Evolutionary conservation across 2,113 vertebrate genomes (phyloP).

Genomic region (Nyctibius bracteatus): DNA sequence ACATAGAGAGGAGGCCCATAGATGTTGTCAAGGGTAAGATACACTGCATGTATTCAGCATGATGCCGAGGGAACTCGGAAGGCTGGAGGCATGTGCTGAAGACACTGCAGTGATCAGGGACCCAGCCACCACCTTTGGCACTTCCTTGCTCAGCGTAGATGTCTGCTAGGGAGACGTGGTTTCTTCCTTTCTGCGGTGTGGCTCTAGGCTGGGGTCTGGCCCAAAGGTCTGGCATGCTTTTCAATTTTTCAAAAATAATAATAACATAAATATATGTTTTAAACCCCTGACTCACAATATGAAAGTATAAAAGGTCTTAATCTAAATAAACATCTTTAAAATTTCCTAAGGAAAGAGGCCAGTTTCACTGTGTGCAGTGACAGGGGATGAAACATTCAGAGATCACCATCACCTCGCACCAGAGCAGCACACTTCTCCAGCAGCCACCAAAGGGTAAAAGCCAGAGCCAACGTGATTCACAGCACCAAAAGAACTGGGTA

Average conservation of each 20-base stretch:
- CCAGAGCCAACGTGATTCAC: background rate
- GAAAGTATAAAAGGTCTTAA: background rate
- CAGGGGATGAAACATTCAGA: background rate
- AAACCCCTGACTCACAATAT: background rate
- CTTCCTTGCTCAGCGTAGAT: accelerated
- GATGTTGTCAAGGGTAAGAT: background rate
- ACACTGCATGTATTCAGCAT: accelerated
- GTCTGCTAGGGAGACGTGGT: accelerated
- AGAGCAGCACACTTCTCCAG: background rate
- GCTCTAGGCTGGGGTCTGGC: background rate
- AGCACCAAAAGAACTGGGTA: background rate
- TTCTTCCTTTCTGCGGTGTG: accelerated
- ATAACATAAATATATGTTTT: background rate
- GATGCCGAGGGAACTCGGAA: background rate
- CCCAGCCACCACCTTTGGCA: accelerated
- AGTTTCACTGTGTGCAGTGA: too few species aligned
- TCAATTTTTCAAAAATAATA: background rate
- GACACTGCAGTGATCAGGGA: background rate
- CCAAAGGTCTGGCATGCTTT: background rate
- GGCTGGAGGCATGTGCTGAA: background rate
- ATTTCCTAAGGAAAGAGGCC: background rate
- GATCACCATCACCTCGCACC: background rate
- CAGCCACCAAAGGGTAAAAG: background rate
- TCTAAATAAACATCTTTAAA: background rate
- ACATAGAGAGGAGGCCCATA: accelerated